These are phyloP conservation scores for Cyprinella venusta DNA, from an alignment of 2,797 vertebrate genomes.

Conservation along the genomic window DNA sequence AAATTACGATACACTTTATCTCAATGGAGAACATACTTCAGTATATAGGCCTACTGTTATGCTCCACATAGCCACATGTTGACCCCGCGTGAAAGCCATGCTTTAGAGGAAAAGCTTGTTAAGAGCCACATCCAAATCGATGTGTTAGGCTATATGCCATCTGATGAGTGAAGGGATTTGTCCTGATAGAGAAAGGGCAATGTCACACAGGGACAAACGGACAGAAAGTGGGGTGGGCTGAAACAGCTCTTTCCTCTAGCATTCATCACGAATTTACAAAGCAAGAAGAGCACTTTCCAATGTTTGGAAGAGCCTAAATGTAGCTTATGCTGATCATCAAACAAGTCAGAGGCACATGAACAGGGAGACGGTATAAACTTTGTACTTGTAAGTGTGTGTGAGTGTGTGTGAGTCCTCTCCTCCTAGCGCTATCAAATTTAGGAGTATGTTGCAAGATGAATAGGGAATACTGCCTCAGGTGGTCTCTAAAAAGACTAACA, in stretches of 20 bases:
- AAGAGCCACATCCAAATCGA: conserved; percentile 56
- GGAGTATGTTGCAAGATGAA: conserved; percentile 52
- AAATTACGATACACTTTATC: conserved; percentile 7
- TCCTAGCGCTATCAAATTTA: conserved; percentile 55
- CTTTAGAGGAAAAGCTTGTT: conserved; percentile 43
- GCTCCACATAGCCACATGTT: conserved; percentile 14
- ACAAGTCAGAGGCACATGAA: conserved; percentile 16
- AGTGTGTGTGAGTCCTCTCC: conserved; percentile 28
- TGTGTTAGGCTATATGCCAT: conserved; percentile 45
- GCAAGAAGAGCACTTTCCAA: background rate
- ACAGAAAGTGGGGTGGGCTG: conserved; percentile 24
- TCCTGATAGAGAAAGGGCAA: conserved; percentile 50
- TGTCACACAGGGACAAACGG: conserved; percentile 47
- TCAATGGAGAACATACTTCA: background rate
- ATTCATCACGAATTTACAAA: background rate
- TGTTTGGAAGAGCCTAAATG: conserved; percentile 18
- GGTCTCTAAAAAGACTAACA: conserved; percentile 53
- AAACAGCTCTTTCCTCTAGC: background rate
- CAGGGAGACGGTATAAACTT: conserved; percentile 14
- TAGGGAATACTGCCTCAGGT: conserved; percentile 53
- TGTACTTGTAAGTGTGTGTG: conserved; percentile 46
- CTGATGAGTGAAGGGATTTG: conserved; percentile 50
- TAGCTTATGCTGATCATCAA: conserved; percentile 43
- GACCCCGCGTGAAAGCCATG: conserved; percentile 3
- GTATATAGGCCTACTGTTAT: background rate